A percentile compares a stretch with the other conserved stretches of the same genome.
These are phyloP conservation scores for Ranitomeya variabilis DNA, from an alignment of 2,113 vertebrate species.

Conservation along the genomic window DNA sequence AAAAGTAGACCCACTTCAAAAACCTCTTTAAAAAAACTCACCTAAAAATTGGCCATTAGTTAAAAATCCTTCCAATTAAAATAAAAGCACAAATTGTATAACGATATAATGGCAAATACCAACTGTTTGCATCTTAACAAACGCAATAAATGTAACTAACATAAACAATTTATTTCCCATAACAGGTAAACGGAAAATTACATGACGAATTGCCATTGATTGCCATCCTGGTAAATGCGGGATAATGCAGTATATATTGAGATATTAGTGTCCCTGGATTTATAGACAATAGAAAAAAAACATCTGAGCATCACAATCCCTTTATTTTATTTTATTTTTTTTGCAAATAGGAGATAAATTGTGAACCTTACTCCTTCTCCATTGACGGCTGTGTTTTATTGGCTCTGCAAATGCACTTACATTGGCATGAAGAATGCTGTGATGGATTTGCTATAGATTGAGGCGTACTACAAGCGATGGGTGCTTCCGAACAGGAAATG, in stretches of 20 bases:
- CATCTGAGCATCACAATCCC: not conserved
- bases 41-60: not conserved
- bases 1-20: too few relatives aligned
- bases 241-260: slow-evolving; percentile 28
- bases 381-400: slow-evolving; percentile 20
- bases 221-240: not conserved
- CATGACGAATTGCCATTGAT: not conserved
- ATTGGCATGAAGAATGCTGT: slow-evolving; percentile 22
- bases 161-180: slow-evolving; percentile 12
- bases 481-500: slow-evolving; percentile 45
- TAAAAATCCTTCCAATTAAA: not conserved
- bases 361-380: slow-evolving; percentile 24
- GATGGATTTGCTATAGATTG: slow-evolving; percentile 46
- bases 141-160: not conserved
- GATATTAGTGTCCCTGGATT: slow-evolving; percentile 7
- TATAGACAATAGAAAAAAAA: not conserved
- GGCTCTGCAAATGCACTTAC: slow-evolving; percentile 42
- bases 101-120: not conserved
- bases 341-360: slow-evolving; percentile 27
- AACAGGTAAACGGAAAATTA: not conserved
- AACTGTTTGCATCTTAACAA: too few relatives aligned
- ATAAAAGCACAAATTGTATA: not conserved
- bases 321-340: not conserved
- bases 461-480: slow-evolving; percentile 23
- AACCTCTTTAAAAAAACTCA: too few relatives aligned